These are phyloP conservation scores for Atethmia centrago DNA, from an alignment of 2,888 invertebrate genomes.

Conservation along the genomic window DNA sequence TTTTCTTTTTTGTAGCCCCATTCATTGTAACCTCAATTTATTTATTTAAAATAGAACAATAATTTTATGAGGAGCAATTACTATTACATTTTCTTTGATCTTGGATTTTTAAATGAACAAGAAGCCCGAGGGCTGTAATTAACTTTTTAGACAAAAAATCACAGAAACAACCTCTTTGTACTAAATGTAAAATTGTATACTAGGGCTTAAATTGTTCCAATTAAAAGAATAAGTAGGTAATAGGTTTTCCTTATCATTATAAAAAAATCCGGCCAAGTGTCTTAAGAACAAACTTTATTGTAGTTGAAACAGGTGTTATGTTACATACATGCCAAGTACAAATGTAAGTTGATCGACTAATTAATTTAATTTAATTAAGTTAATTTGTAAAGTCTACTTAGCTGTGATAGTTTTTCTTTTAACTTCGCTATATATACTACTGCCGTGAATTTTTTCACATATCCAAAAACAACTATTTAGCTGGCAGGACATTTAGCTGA, in stretches of 20 bases:
- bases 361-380: too few species aligned
- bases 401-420: too few species aligned
- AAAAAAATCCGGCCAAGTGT: too few species aligned
- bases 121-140: conserved; percentile 5
- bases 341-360: too few species aligned
- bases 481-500: too few species aligned
- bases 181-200: conserved; percentile 7
- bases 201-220: conserved; percentile 6
- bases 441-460: too few species aligned
- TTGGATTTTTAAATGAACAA: conserved; percentile 17
- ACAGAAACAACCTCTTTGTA: background rate
- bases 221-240: conserved; percentile 1
- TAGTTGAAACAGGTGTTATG: too few species aligned
- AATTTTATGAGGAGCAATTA: background rate
- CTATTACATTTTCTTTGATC: background rate
- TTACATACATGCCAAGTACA: too few species aligned
- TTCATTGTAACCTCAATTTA: background rate
- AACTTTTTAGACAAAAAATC: conserved; percentile 1
- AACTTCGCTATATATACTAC: too few species aligned
- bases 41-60: background rate
- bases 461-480: too few species aligned
- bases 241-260: background rate
- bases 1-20: background rate
- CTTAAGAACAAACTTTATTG: too few species aligned
- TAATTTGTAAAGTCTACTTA: too few species aligned